phyloP scores from a whole-genome alignment of 2,888 invertebrate species.

The Drosophila birchii region DNA sequence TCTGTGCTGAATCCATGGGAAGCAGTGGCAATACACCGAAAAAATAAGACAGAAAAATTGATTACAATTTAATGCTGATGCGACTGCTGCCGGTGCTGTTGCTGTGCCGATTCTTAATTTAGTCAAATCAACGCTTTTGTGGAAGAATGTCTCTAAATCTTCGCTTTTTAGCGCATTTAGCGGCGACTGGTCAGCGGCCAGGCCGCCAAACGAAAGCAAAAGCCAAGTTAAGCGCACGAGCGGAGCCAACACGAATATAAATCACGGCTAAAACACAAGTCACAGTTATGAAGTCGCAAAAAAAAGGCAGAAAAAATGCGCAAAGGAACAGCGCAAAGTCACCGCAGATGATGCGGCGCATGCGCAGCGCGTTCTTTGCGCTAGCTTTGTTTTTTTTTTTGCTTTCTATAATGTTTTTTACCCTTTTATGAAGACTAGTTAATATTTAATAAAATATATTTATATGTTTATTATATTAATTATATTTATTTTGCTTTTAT shows the following conservation, averaged over 20 bases:
- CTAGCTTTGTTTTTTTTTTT: conserved; percentile 14
- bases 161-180: conserved; percentile 58
- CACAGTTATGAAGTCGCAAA: conserved; percentile 54
- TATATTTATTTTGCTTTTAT: neutral
- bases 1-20: conserved; percentile 34
- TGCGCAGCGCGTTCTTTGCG: conserved; percentile 48
- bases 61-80: conserved; percentile 66
- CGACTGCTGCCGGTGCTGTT: conserved; percentile 17
- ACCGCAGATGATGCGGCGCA: conserved; percentile 47
- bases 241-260: conserved; percentile 34
- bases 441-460: neutral
- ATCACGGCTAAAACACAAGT: conserved; percentile 43
- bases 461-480: neutral
- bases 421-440: neutral
- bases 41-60: conserved; percentile 55
- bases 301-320: conserved; percentile 4
- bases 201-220: conserved; percentile 58
- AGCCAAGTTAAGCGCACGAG: conserved; percentile 32
- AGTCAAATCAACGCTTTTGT: conserved; percentile 73
- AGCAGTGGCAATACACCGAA: conserved; percentile 17
- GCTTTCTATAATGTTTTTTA: conserved; percentile 7
- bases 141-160: conserved; percentile 59
- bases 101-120: conserved; percentile 58
- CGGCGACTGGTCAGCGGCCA: conserved; percentile 58
- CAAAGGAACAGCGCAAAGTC: conserved; percentile 17